Percentiles rank a stretch among this genome's conserved stretches.
These are phyloP conservation scores for Diadegma fenestrale DNA, from an alignment of 2,888 invertebrate genomes.

Conservation along the genomic window DNA sequence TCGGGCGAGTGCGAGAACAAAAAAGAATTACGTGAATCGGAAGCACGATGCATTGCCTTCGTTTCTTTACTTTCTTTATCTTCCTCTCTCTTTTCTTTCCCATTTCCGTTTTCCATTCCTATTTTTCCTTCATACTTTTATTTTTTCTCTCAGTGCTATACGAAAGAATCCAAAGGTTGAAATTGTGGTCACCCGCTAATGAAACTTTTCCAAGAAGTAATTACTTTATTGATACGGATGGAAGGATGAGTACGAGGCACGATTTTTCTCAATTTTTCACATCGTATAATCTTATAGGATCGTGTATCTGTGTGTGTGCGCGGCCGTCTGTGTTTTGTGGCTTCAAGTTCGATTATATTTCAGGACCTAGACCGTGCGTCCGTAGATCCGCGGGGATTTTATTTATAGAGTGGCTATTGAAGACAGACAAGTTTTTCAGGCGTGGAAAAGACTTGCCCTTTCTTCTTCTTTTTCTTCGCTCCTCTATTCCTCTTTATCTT, in stretches of 20 bases:
- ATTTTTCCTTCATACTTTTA: conserved; percentile 8
- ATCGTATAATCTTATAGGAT: conserved; percentile 58
- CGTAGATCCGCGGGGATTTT: conserved; percentile 76
- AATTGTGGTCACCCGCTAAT: conserved; percentile 78
- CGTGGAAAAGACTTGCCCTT: conserved; percentile 49
- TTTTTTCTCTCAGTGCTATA: conserved; percentile 26
- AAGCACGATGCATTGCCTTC: conserved; percentile 75
- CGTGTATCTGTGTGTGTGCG: background rate
- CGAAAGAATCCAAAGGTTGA: conserved; percentile 60
- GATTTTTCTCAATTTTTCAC: conserved; percentile 82
- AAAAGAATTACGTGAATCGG: conserved; percentile 79
- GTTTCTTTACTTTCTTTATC: conserved; percentile 22
- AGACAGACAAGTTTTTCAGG: conserved; percentile 80
- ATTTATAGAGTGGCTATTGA: conserved; percentile 81
- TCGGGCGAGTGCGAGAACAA: conserved; percentile 68
- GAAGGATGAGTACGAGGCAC: conserved; percentile 70
- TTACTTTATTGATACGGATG: conserved; percentile 82
- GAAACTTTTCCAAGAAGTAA: conserved; percentile 81
- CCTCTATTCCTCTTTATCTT: too few species aligned
- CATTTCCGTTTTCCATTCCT: conserved; percentile 39
- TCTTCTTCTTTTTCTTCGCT: background rate
- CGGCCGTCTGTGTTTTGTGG: background rate
- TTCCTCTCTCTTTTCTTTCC: background rate
- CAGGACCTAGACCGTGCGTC: conserved; percentile 20
- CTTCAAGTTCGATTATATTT: conserved; percentile 43